These are phyloP conservation scores for Magallana angulata DNA, from an alignment of 1,140 invertebrate genomes.

Conservation along the genomic window DNA sequence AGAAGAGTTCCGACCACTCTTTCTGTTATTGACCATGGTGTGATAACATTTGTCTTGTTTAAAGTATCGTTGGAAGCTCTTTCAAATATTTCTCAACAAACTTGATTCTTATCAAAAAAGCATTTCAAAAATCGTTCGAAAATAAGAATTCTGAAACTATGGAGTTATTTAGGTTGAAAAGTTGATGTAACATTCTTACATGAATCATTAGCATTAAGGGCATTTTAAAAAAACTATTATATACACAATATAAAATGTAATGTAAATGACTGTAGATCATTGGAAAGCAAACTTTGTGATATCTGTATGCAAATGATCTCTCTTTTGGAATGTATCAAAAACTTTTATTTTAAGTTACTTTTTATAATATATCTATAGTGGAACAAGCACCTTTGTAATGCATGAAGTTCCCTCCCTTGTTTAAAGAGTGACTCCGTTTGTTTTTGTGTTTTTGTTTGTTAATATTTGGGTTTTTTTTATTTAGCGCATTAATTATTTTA, in stretches of 20 bases:
- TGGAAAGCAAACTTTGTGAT: not conserved
- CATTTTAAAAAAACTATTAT: not conserved
- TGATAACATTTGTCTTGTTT: not conserved
- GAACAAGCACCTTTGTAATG: constrained; percentile 24
- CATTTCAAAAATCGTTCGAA: not conserved
- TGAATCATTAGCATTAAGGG: not conserved
- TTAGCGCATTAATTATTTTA: too few species aligned
- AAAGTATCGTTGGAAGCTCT: not conserved
- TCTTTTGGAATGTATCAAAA: too few species aligned
- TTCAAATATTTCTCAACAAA: not conserved
- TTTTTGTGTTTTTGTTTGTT: too few species aligned
- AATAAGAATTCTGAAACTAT: not conserved
- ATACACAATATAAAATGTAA: not conserved
- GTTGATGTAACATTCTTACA: not conserved
- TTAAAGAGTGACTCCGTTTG: not conserved
- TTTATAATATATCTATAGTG: not conserved
- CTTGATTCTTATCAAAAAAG: not conserved
- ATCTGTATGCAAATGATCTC: not conserved
- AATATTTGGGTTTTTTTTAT: too few species aligned
- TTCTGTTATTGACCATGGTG: too few species aligned
- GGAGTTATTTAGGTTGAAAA: not conserved
- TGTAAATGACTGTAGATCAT: not conserved
- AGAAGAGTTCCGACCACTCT: not conserved
- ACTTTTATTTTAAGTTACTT: too few species aligned
- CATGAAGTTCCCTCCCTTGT: constrained; percentile 22